phyloP scores from a whole-genome alignment of 2,113 vertebrate species.

The zebrafish (Danio rerio) region GRCz12tu NC_133181.1:20405001-20405500 shows the following conservation, averaged over 20 bases:
- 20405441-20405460: neutral
- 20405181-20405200: neutral
- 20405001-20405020: neutral
- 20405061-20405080: conserved; percentile 37
- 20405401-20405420: too few relatives aligned
- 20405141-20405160: neutral
- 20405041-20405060: neutral
- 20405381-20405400: too few relatives aligned
- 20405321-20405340: neutral
- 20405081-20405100: conserved; percentile 16
- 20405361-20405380: too few relatives aligned
- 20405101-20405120: conserved; percentile 24
- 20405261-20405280: neutral
- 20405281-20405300: neutral
- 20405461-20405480: neutral
- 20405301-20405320: neutral
- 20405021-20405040: neutral
- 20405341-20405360: neutral
- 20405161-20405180: neutral
- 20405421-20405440: too few relatives aligned
- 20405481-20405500: neutral
- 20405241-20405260: neutral
- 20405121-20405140: conserved; percentile 49
- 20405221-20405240: neutral
- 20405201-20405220: neutral